Evolutionary conservation across 2,113 vertebrate species (phyloP), one percentile per base, ranked within the genome.

Genomic region (Psophia crepitans): DNA sequence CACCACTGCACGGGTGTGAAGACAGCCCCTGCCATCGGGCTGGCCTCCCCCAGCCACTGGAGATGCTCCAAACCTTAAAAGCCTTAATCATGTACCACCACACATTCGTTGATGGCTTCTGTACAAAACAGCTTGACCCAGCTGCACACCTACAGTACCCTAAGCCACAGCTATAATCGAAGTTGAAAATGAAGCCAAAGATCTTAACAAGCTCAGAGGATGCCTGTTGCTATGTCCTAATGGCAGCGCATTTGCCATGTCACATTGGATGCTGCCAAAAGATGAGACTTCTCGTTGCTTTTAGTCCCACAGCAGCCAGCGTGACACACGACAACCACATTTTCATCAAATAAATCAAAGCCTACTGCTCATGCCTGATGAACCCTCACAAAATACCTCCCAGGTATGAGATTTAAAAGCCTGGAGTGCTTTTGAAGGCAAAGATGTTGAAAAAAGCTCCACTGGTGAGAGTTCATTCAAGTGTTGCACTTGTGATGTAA

Each of bases 1-100:
- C 46, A 32, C 8, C 5, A 2, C 4, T 26, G 13, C 0, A 0
- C 1, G 9, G 14, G 8, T 6, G 39, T 10, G 28, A n/a, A 63
- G 49, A 63, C 32, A 81, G 35, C 11, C 53, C 56, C 48, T 13
- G 20, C 32, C 1, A 0, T 53, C 27, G 46, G 46, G 14, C 46
- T 54, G 14, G 28, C 51, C 51, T 58, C 18, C 39, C 13, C 41
- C 27, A 16, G 41, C 19, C 39, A 4, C 66, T 14, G 18, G 4
- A 21, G n/a, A 22, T 20, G n/a, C 11, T 39, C 51, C 71, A 63
- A 51, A 41, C 8, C 54, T 54, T 53, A 30, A 12, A 64, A 56
- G 33, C 0, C 33, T n/a, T 51, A 17, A 15, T 22, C 35, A 87
- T 60, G 33, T 32, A n/a, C 6, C 61, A 71, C 15, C 57, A 14